Evolutionary conservation across 2,797 vertebrate genomes (phyloP).

Genomic region (Bovichtus diacanthus): DNA sequence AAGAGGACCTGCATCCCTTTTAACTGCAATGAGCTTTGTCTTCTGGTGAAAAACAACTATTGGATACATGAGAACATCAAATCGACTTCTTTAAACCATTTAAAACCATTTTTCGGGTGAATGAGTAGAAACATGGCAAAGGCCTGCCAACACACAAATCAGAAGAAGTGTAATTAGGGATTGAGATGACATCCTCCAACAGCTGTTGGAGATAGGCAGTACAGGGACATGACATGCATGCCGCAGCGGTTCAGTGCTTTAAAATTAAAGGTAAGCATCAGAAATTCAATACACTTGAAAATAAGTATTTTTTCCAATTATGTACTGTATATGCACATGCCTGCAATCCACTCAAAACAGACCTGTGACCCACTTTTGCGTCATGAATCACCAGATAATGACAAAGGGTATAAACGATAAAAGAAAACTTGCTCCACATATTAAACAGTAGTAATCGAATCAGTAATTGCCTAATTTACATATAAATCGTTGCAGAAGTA

Average conservation of each 20-base stretch:
- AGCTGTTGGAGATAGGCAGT: not conserved
- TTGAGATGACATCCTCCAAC: not conserved
- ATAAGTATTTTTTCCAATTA: not conserved
- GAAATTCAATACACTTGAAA: not conserved
- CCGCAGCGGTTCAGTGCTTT: not conserved
- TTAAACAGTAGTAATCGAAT: constrained; percentile 53
- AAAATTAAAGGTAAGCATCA: not conserved
- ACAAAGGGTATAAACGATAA: not conserved
- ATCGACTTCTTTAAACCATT: not conserved
- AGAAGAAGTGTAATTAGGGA: not conserved
- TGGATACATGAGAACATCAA: not conserved
- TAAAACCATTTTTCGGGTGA: too few relatives aligned
- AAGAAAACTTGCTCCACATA: constrained; percentile 30
- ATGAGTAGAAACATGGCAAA: not conserved
- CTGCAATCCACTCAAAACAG: constrained; percentile 16
- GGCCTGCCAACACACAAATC: not conserved
- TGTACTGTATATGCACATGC: not conserved
- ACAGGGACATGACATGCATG: not conserved
- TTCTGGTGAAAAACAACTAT: too few relatives aligned
- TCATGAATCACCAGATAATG: constrained; percentile 20
- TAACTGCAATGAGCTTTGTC: not conserved
- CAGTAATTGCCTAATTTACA: constrained; percentile 66
- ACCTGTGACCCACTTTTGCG: constrained; percentile 40
- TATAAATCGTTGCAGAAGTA: constrained; percentile 55
- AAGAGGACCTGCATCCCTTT: not conserved